Base-by-base conservation (phyloP, 2,797 vertebrate species). In the Furcifer pardalis region DNA sequence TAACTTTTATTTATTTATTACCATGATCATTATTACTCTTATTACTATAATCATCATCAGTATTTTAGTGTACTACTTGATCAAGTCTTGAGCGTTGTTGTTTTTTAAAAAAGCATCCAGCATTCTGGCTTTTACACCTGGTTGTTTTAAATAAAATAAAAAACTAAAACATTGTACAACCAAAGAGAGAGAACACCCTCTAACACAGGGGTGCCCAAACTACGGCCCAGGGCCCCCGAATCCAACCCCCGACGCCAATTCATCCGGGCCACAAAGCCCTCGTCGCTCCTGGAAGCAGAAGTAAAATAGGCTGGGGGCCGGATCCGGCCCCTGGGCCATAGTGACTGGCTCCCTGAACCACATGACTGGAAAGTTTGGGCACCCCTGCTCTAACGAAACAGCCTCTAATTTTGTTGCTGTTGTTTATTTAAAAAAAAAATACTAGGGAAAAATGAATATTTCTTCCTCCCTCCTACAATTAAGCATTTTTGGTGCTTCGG, bases 91-190 rank as follows among this genome's bases (percentile, higher is more conserved):
- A 89, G n/a, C n/a, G n/a, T n/a, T 95, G 95, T 95, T 96, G 60
- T 76, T 71, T 42, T 96, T 77, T 59, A 95, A 97, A 97, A 97
- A 98, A 97, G 97, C 96, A 94, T 97, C 97, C 97, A 98, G 97
- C 97, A 98, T 98, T 97, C 97, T 96, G 84, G 95, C 95, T 97
- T 96, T 95, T 95, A 92, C 94, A 97, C 96, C 96, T 97, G 97
- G 97, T 98, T 97, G 97, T 97, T 97, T 91, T 96, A 82, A 95
- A 94, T 93, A 95, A 92, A 93, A 89, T 59, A 49, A 52, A 91
- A 83, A 77, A 37, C 89, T 87, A 86, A 93, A 87, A 83, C 84
- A 91, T 92, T 88, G 94, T 87, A 91, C 90, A 94, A 93, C 91
- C 52, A 77, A 60, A 65, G 2, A 65, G n/a, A 12, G 9, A 65